A percentile compares a stretch with the other conserved stretches of the same genome.
These are phyloP conservation scores for Apodemia zela DNA, from an alignment of 2,888 invertebrate genomes.

Conservation along the genomic window DNA sequence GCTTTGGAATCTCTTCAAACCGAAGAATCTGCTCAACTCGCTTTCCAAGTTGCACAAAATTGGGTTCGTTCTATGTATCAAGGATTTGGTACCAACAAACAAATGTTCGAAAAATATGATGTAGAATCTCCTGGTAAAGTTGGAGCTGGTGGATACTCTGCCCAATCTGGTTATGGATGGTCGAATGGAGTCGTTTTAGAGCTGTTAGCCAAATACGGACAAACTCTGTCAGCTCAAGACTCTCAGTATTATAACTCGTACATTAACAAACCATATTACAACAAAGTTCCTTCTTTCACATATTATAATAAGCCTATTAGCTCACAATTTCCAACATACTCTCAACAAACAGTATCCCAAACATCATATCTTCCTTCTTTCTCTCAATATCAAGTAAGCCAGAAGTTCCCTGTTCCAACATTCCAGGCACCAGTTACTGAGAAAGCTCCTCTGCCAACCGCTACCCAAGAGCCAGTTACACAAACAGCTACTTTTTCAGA, in stretches of 20 bases:
- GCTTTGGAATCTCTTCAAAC: slow-evolving; percentile 83
- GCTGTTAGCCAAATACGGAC: slow-evolving; percentile 45
- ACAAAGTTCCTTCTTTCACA: slow-evolving; percentile 15
- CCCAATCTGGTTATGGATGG: slow-evolving; percentile 90
- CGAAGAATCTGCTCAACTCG: slow-evolving; percentile 80
- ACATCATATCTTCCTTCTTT: not conserved
- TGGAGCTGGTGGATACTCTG: slow-evolving; percentile 87
- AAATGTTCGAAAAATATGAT: slow-evolving; percentile 87
- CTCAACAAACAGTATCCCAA: not conserved
- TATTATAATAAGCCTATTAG: slow-evolving; percentile 13
- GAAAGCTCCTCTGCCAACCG: not conserved
- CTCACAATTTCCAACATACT: not conserved
- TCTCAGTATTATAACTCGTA: slow-evolving; percentile 14
- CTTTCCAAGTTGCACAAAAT: slow-evolving; percentile 82
- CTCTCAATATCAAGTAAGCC: not conserved
- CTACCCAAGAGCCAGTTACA: not conserved
- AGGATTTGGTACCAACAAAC: slow-evolving; percentile 74
- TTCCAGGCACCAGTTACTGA: not conserved
- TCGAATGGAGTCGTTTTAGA: slow-evolving; percentile 87
- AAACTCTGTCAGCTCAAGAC: slow-evolving; percentile 14
- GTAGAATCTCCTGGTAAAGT: slow-evolving; percentile 82
- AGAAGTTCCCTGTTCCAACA: not conserved
- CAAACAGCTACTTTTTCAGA: not conserved
- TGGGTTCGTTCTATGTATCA: slow-evolving; percentile 87
- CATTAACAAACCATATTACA: slow-evolving; percentile 6